A percentile compares a stretch with the other conserved stretches of the same genome.
phyloP scores from a whole-genome alignment of 2,888 invertebrate species.

The Lampropteryx suffumata region DNA sequence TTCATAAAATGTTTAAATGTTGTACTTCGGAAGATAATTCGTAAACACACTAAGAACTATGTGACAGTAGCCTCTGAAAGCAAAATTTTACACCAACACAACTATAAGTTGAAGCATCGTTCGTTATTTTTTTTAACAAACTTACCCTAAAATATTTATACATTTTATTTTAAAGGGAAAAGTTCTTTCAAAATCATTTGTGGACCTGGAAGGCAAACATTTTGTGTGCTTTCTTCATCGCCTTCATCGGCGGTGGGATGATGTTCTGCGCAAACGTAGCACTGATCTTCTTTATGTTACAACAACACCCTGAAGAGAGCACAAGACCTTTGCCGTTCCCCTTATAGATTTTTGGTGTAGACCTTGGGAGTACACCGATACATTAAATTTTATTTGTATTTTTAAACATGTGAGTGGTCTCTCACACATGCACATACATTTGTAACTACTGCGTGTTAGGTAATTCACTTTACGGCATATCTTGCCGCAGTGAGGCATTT shows the following conservation, averaged over 20 bases:
- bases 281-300: not conserved
- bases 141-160: no score
- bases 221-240: slow-evolving; percentile 4
- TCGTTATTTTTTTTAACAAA: no score
- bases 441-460: slow-evolving; percentile 26
- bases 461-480: no score
- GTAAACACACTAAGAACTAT: no score
- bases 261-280: slow-evolving; percentile 1
- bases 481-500: no score
- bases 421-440: slow-evolving; percentile 9
- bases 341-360: slow-evolving; percentile 10
- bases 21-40: no score
- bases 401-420: slow-evolving; percentile 2
- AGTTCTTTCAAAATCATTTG: slow-evolving; percentile 21
- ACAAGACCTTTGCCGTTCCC: slow-evolving; percentile 22
- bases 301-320: not conserved
- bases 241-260: slow-evolving; percentile 6
- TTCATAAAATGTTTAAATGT: no score
- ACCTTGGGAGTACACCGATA: slow-evolving; percentile 11
- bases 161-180: slow-evolving; percentile 21
- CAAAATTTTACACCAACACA: no score
- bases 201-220: slow-evolving; percentile 19
- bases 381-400: slow-evolving; percentile 13
- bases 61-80: no score
- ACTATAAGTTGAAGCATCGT: no score